Percentiles rank a stretch among this genome's conserved stretches.
These are phyloP conservation scores for Melanostoma scalare DNA, from an alignment of 2,888 invertebrate species.

Conservation along the genomic window DNA sequence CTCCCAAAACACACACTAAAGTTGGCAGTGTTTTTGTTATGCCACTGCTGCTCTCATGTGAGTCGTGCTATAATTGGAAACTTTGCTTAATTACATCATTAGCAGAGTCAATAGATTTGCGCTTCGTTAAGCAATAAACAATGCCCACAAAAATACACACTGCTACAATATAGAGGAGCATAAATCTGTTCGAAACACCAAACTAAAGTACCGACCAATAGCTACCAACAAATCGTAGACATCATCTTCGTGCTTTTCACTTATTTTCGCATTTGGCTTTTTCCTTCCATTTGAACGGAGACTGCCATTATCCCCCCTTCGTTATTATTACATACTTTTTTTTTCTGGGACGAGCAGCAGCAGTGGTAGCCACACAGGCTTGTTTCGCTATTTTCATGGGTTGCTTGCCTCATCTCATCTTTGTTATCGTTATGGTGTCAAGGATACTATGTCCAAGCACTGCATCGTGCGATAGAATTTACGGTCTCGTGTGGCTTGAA, in stretches of 20 bases:
- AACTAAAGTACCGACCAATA: constrained; percentile 17
- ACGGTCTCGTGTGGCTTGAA: constrained; percentile 42
- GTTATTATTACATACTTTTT: background rate
- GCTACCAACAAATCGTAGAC: constrained; percentile 7
- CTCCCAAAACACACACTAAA: constrained; percentile 6
- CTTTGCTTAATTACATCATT: constrained; percentile 79
- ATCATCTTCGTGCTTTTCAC: constrained; percentile 67
- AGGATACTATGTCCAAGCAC: constrained; percentile 25
- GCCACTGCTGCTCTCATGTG: constrained; percentile 39
- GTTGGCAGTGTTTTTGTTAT: constrained; percentile 14
- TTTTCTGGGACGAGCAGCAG: background rate
- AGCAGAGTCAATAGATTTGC: constrained; percentile 79
- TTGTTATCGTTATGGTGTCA: constrained; percentile 48
- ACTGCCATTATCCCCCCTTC: constrained; percentile 45
- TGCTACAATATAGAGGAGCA: constrained; percentile 33
- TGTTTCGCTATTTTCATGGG: constrained; percentile 41
- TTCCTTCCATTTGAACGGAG: constrained; percentile 55
- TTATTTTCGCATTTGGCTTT: constrained; percentile 68
- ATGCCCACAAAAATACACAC: constrained; percentile 61
- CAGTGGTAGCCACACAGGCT: constrained; percentile 16
- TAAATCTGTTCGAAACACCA: constrained; percentile 61
- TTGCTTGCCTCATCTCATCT: constrained; percentile 32
- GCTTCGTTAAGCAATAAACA: constrained; percentile 72
- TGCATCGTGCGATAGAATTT: constrained; percentile 33
- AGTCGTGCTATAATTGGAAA: constrained; percentile 65